phyloP scores from a whole-genome alignment of 2,888 invertebrate genomes.

The Andrena praecox region DNA sequence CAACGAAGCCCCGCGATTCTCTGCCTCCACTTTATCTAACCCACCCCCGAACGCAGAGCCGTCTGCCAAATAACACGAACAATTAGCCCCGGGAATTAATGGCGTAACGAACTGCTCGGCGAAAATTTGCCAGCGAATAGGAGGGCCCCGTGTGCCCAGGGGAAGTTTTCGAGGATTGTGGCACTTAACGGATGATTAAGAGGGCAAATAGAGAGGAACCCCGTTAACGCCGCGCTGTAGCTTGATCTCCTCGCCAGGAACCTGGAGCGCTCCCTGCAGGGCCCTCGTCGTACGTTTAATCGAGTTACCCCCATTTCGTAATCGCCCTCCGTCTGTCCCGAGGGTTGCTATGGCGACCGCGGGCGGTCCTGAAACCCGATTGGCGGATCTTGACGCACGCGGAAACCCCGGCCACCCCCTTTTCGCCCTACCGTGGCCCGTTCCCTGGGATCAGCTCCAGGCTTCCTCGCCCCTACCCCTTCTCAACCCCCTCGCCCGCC shows the following conservation, averaged over 20 bases:
- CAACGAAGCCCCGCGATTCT: background rate
- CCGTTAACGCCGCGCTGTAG: slow-evolving; percentile 50
- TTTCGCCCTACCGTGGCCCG: slow-evolving; percentile 45
- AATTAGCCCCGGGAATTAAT: slow-evolving; percentile 38
- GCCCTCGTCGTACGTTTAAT: slow-evolving; percentile 77
- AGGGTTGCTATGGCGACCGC: slow-evolving; percentile 81
- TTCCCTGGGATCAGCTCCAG: slow-evolving; percentile 64
- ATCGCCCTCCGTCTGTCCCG: slow-evolving; percentile 78
- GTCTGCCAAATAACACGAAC: slow-evolving; percentile 24
- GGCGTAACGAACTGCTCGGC: background rate
- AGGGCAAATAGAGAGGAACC: slow-evolving; percentile 81
- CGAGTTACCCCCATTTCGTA: slow-evolving; percentile 84
- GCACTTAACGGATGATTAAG: slow-evolving; percentile 84
- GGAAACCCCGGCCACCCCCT: slow-evolving; percentile 66
- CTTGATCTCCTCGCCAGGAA: slow-evolving; percentile 42
- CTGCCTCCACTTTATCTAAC: background rate
- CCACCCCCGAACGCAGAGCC: background rate
- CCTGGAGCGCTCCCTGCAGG: slow-evolving; percentile 50
- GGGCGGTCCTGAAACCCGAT: slow-evolving; percentile 75
- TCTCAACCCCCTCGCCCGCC: slow-evolving; percentile 12
- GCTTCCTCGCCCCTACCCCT: slow-evolving; percentile 39
- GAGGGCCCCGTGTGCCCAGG: slow-evolving; percentile 36
- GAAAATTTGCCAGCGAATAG: slow-evolving; percentile 24
- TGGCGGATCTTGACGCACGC: slow-evolving; percentile 73
- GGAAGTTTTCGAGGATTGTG: slow-evolving; percentile 69